phyloP scores from a whole-genome alignment of 2,113 vertebrate genomes.

The Cromileptes altivelis region DNA sequence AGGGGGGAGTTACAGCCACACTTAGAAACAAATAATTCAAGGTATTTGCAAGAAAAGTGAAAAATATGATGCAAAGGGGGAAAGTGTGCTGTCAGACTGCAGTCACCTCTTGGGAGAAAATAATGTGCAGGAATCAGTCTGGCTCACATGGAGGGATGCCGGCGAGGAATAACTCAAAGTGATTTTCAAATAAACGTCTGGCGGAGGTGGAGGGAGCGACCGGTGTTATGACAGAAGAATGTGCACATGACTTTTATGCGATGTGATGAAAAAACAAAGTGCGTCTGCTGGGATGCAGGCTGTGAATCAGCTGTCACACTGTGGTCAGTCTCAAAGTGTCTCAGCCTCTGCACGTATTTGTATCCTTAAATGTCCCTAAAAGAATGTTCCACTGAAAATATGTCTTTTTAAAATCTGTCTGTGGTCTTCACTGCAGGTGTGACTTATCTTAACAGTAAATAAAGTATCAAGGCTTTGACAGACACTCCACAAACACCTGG shows the following conservation, averaged over 20 bases:
- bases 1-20: conserved; percentile 19
- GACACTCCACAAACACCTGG: not conserved
- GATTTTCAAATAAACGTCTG: conserved; percentile 62
- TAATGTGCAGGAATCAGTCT: conserved; percentile 59
- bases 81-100: conserved; percentile 52
- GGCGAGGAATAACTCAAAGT: conserved; percentile 49
- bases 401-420: not conserved
- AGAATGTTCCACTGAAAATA: not conserved
- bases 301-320: conserved; percentile 57
- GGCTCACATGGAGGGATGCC: conserved; percentile 34
- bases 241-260: conserved; percentile 58
- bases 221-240: conserved; percentile 64
- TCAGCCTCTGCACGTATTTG: not conserved
- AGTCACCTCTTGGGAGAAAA: conserved; percentile 57
- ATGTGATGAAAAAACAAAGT: conserved; percentile 55
- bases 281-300: conserved; percentile 36
- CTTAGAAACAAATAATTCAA: conserved; percentile 71
- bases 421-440: not conserved
- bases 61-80: conserved; percentile 34
- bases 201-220: not conserved
- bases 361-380: conserved; percentile 40
- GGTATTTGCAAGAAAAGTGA: conserved; percentile 59
- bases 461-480: not conserved
- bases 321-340: not conserved
- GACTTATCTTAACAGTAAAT: not conserved